These are phyloP conservation scores for Hyles vespertilio DNA, from an alignment of 1,140 invertebrate genomes.

Conservation along the genomic window DNA sequence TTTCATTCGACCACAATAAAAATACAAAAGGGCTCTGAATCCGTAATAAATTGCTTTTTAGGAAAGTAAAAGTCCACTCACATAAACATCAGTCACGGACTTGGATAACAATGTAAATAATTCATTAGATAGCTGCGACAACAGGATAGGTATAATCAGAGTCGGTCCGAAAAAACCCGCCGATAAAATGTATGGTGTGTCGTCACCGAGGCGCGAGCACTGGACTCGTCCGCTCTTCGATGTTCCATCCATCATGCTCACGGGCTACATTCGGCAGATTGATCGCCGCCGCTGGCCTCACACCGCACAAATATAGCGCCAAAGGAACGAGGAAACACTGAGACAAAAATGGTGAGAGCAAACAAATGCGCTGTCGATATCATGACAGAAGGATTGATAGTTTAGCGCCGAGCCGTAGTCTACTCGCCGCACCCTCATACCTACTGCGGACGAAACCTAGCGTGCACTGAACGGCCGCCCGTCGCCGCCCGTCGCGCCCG, in stretches of 20 bases:
- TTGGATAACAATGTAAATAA: slow-evolving; percentile 39
- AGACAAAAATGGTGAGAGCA: slow-evolving; percentile 71
- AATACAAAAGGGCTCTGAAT: slow-evolving; percentile 8
- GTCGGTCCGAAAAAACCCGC: slow-evolving; percentile 16
- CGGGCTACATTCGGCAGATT: slow-evolving; percentile 50
- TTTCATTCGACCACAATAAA: background rate
- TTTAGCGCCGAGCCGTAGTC: slow-evolving; percentile 20
- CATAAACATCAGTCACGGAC: slow-evolving; percentile 35
- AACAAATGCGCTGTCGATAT: slow-evolving; percentile 71
- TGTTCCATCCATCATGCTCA: slow-evolving; percentile 63
- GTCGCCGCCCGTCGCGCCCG: too few species aligned
- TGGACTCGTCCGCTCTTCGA: slow-evolving; percentile 28
- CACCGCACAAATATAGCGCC: slow-evolving; percentile 43
- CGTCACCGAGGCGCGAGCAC: slow-evolving; percentile 21
- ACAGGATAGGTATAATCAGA: slow-evolving; percentile 23
- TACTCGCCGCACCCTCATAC: background rate
- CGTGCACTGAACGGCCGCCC: too few species aligned
- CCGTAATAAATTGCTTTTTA: slow-evolving; percentile 15
- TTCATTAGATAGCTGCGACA: slow-evolving; percentile 32
- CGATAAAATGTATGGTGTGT: slow-evolving; percentile 39
- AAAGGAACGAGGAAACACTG: slow-evolving; percentile 42
- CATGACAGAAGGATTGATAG: slow-evolving; percentile 70
- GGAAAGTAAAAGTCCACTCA: slow-evolving; percentile 19
- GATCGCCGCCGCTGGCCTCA: slow-evolving; percentile 51
- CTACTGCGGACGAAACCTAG: background rate